phyloP scores from a whole-genome alignment of 2,113 vertebrate genomes.

The Pomatostomus ruficeps region DNA sequence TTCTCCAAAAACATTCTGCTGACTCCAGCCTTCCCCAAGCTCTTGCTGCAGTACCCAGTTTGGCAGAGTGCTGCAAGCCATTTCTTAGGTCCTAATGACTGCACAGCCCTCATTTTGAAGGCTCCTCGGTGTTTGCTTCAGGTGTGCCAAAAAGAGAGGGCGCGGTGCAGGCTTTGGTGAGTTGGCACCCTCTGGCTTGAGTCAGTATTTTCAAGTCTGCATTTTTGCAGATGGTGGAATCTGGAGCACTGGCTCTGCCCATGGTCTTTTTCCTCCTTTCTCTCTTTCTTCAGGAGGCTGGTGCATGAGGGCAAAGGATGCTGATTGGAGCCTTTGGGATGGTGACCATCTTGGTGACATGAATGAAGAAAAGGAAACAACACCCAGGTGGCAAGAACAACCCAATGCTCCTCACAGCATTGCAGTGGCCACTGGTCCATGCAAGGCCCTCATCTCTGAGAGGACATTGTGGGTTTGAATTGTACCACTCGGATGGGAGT shows the following conservation, averaged over 20 bases:
- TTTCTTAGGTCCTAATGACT: conserved; percentile 20
- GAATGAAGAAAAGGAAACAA: neutral
- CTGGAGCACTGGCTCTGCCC: neutral
- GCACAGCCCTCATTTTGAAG: conserved; percentile 30
- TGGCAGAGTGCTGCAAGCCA: neutral
- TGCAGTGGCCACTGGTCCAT: neutral
- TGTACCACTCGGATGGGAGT: neutral
- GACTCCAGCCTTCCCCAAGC: neutral
- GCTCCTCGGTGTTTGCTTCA: neutral
- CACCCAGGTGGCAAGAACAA: neutral
- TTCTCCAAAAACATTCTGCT: neutral
- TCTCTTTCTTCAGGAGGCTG: neutral
- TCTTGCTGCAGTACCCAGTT: neutral
- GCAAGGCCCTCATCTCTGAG: neutral
- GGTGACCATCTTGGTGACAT: neutral
- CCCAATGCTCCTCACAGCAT: neutral
- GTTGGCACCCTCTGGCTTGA: conserved; percentile 33
- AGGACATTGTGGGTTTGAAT: neutral
- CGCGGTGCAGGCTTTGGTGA: neutral
- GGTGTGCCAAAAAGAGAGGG: conserved; percentile 37
- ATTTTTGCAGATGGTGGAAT: conserved; percentile 5
- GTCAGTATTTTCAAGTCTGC: conserved; percentile 37
- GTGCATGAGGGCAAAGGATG: no score
- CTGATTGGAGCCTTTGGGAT: neutral
- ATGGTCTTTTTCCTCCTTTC: neutral